These are phyloP conservation scores for Denticeps clupeoides DNA, from an alignment of 2,797 vertebrate species.

Conservation along the genomic window DNA sequence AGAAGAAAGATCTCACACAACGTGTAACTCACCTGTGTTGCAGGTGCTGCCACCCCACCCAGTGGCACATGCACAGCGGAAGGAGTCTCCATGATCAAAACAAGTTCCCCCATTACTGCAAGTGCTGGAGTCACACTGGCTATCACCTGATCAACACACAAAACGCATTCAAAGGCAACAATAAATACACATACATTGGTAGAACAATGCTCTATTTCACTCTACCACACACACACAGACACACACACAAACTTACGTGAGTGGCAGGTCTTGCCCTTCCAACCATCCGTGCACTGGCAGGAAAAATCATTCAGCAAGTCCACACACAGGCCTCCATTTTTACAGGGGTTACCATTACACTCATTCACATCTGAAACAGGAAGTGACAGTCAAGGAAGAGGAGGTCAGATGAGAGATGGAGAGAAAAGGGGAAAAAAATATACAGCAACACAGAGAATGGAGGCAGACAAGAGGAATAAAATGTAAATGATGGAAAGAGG, in stretches of 20 bases:
- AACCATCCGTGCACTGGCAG: slow-evolving; percentile 78
- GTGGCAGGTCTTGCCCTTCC: slow-evolving; percentile 92
- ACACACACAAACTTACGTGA: background rate
- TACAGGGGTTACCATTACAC: slow-evolving; percentile 78
- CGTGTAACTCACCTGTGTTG: slow-evolving; percentile 64
- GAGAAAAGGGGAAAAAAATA: background rate
- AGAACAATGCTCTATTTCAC: slow-evolving; percentile 2
- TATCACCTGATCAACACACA: slow-evolving; percentile 65
- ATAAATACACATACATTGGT: background rate
- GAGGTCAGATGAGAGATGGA: background rate
- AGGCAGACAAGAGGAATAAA: background rate
- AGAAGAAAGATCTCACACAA: too few relatives aligned
- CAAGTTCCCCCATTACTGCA: slow-evolving; percentile 88
- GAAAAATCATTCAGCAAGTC: slow-evolving; percentile 86
- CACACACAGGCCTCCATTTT: slow-evolving; percentile 75
- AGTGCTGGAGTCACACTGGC: slow-evolving; percentile 81
- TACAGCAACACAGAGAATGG: background rate
- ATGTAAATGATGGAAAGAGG: background rate
- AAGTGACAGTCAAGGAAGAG: slow-evolving; percentile 1
- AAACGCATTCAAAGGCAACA: background rate
- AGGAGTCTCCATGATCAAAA: slow-evolving; percentile 79
- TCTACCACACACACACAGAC: background rate
- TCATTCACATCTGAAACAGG: slow-evolving; percentile 75
- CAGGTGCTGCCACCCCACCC: slow-evolving; percentile 87
- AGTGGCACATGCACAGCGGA: slow-evolving; percentile 73